Evolutionary conservation across 2,113 vertebrate species (phyloP).

Genomic region (Hemiprocne comata): DNA sequence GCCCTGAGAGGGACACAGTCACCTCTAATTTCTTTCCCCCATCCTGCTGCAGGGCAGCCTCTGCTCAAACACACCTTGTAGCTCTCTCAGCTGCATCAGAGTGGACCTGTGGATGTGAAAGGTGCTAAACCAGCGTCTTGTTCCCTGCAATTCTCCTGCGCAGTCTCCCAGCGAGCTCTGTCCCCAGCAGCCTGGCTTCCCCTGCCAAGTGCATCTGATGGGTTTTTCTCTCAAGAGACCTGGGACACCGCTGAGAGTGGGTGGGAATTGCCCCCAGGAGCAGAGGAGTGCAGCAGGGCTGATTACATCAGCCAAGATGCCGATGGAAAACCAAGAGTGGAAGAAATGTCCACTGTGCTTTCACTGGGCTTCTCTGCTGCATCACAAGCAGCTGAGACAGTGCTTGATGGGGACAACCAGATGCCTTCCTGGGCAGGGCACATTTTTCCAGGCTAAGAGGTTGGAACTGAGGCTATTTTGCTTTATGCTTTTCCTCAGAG

Average conservation of each 20-base stretch:
- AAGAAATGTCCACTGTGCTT: not conserved
- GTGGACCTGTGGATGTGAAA: not conserved
- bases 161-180: not conserved
- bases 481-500: not conserved
- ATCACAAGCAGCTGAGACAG: not conserved
- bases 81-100: not conserved
- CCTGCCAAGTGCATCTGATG: accelerated
- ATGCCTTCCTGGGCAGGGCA: not conserved
- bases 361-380: not conserved
- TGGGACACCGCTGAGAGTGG: not conserved
- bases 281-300: not conserved
- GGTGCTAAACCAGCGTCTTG: not conserved
- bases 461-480: not conserved
- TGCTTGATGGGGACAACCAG: not conserved
- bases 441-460: not conserved
- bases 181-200: not conserved
- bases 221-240: not conserved
- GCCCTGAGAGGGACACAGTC: not conserved
- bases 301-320: not conserved
- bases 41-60: not conserved
- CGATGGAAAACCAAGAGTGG: not conserved
- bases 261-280: not conserved
- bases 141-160: not conserved
- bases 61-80: not conserved
- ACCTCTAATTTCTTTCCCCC: not conserved